A percentile compares a stretch with the other conserved stretches of the same genome.
Evolutionary conservation across 2,113 vertebrate genomes (phyloP).

Genomic region (Madoqua kirkii): DNA sequence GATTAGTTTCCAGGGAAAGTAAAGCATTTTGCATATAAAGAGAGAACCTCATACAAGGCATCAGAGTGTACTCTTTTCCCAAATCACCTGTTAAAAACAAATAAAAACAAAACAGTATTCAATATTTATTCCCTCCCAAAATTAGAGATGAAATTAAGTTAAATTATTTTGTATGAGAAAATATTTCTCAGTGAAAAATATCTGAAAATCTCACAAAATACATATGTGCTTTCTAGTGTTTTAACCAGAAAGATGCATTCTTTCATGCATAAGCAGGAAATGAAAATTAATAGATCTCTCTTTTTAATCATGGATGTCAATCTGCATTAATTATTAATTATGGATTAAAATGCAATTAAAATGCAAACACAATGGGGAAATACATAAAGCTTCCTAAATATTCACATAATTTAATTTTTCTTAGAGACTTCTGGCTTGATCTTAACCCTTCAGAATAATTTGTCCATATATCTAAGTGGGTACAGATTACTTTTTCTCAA

Average conservation of each 20-base stretch:
- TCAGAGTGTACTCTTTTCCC: not conserved
- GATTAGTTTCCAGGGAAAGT: constrained; percentile 70
- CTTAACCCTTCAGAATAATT: not conserved
- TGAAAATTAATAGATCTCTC: constrained; percentile 33
- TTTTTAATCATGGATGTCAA: not conserved
- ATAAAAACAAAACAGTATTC: not conserved
- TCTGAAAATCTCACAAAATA: not conserved
- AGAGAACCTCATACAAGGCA: constrained; percentile 7
- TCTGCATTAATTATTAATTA: constrained; percentile 38
- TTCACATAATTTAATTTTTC: constrained; percentile 32
- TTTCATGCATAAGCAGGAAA: constrained; percentile 13
- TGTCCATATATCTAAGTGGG: not conserved
- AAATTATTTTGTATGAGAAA: constrained; percentile 23
- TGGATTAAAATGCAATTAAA: constrained; percentile 38
- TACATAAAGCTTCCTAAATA: not conserved
- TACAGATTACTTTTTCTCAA: constrained; percentile 1
- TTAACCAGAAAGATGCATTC: constrained; percentile 9
- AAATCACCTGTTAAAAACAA: constrained; percentile 20
- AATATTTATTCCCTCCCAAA: not conserved
- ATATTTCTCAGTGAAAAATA: constrained; percentile 1
- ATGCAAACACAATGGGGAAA: constrained; percentile 4
- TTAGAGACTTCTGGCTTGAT: not conserved
- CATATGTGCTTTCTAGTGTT: not conserved
- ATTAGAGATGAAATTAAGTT: not conserved
- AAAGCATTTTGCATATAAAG: constrained; percentile 44